Percentiles rank a stretch among this genome's conserved stretches.
Conservation (phyloP, 2,888 invertebrate genomes). For the Yponomeuta evonymella region DNA sequence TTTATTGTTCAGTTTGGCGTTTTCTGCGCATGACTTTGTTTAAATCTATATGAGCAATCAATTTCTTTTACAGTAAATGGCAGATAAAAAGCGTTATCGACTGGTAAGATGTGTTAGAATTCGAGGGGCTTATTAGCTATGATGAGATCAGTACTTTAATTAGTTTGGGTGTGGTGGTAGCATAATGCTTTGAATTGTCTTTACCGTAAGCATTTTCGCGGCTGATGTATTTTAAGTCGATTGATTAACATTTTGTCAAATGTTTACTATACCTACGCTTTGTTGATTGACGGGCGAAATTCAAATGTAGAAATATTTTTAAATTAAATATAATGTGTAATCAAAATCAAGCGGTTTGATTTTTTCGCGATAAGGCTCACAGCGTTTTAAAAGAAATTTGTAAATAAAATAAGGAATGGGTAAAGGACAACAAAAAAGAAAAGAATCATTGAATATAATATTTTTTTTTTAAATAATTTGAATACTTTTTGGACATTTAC, state of each 20-base stretch:
- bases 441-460: slow-evolving; percentile 64
- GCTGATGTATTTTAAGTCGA: background rate
- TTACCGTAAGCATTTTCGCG: background rate
- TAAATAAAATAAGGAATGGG: slow-evolving; percentile 18
- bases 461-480: slow-evolving; percentile 72
- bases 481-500: slow-evolving; percentile 77
- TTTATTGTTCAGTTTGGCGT: too few relatives aligned
- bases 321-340: background rate
- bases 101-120: background rate
- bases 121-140: background rate
- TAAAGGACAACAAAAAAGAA: slow-evolving; percentile 54
- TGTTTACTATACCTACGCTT: background rate
- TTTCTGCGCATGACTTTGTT: too few relatives aligned
- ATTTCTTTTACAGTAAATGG: too few relatives aligned
- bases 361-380: background rate
- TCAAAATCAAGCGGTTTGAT: background rate
- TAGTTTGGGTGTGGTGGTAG: background rate
- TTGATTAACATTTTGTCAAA: background rate
- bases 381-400: background rate
- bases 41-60: too few relatives aligned
- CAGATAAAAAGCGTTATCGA: too few relatives aligned
- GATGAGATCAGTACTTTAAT: background rate
- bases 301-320: background rate
- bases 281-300: background rate
- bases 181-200: background rate